phyloP scores from a whole-genome alignment of 2,113 vertebrate species.

The Erinaceus europaeus region DNA sequence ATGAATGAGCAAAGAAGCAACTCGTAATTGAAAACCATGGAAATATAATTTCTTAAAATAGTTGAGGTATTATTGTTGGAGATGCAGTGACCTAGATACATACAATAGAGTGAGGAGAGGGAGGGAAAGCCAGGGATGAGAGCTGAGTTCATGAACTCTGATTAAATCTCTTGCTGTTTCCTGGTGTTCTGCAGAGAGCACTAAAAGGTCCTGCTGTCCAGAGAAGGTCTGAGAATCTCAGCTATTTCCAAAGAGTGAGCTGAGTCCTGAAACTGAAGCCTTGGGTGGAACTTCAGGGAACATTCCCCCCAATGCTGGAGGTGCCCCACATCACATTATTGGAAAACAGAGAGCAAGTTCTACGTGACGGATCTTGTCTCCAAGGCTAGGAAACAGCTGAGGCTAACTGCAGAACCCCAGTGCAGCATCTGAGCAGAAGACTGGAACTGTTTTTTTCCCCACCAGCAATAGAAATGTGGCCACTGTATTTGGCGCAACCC shows the following conservation, averaged over 20 bases:
- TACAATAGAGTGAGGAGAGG: neutral
- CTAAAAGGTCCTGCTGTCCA: neutral
- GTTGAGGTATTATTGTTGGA: neutral
- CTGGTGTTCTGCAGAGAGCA: neutral
- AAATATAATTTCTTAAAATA: slow-evolving; percentile 7
- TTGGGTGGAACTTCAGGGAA: neutral
- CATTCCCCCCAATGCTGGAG: neutral
- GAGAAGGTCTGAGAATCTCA: neutral
- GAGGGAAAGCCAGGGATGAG: neutral
- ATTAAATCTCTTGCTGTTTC: neutral
- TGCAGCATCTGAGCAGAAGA: neutral
- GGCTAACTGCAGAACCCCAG: neutral
- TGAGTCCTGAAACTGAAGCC: neutral
- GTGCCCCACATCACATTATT: neutral
- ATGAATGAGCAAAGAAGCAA: neutral
- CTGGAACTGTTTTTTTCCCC: neutral
- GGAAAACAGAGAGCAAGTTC: neutral
- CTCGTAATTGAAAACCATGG: neutral
- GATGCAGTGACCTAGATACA: neutral
- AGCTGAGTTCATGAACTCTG: neutral
- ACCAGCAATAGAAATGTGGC: neutral
- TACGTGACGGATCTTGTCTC: neutral
- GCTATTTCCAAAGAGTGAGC: neutral
- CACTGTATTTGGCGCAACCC: neutral
- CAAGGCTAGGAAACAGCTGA: neutral